Base-by-base conservation (phyloP, 2,113 vertebrate genomes). In the Prunella fulvescens region DNA sequence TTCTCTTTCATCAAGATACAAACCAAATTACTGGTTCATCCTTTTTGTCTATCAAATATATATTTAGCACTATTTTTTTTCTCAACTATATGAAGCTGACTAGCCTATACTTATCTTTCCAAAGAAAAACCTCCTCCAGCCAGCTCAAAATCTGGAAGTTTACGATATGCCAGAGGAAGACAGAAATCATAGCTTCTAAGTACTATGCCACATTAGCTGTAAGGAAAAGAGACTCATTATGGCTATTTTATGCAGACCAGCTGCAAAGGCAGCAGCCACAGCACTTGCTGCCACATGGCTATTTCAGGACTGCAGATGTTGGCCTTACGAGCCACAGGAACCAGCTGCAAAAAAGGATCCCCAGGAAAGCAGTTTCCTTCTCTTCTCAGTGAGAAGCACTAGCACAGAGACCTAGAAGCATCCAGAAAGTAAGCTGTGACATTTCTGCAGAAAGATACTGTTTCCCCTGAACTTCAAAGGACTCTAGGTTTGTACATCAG, bases 171-270 rank as follows among this genome's bases (percentile, higher is more conserved):
- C 92, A 95, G 51, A 94, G 79, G 74, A 93, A 94, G 88, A 69
- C 42, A 95, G 92, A 96, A 96, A 96, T 96, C 96, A 93, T 94
- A 95, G 90, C 58, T 95, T 96, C 81, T 92, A 90, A 93, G 81
- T 88, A 58, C 56, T 88, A 28, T 47, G 79, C 58, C 58, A 95
- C 82, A 88, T 90, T 92, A 93, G 71, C 58, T 6, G 3, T 67
- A 81, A 84, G 73, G 71, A 88, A 81, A 78, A 76, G 61, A 90
- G 45, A 95, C 83, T 56, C 72, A 31, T 88, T 86, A 58, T 3
- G 4, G 83, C 70, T 92, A 60, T 93, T 93, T 93, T 74, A 54
- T 61, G 45, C 1, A 2, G 87, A 74, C 65, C 72, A 89, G 56
- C 80, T 89, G 86, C 77, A 87, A 91, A 95, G 66, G 48, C 80